Conservation (phyloP, 1,140 invertebrate genomes). For the Plectrocnemia conspersa region DNA sequence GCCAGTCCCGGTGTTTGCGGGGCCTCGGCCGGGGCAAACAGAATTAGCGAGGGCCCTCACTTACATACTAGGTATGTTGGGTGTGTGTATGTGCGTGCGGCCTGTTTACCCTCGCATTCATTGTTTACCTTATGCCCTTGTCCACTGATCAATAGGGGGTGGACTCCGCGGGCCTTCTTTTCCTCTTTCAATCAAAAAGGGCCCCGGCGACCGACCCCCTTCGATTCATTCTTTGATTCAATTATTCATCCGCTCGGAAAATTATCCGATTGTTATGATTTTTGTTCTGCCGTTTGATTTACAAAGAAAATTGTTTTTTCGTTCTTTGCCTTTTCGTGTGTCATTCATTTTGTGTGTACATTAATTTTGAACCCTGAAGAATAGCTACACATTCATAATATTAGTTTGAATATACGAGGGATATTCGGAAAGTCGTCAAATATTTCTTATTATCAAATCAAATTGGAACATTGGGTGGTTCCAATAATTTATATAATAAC, state of each 20-base stretch:
- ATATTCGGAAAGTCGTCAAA: too few relatives aligned
- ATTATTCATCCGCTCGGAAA: constrained; percentile 36
- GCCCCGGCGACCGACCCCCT: constrained; percentile 13
- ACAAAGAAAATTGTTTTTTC: constrained; percentile 1
- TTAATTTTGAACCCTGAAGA: too few relatives aligned
- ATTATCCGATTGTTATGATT: constrained; percentile 37
- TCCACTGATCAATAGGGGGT: constrained; percentile 33
- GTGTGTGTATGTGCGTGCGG: constrained; percentile 28
- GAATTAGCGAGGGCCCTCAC: constrained; percentile 31
- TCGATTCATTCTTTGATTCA: constrained; percentile 34
- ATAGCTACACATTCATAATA: too few relatives aligned
- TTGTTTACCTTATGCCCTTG: constrained; percentile 37
- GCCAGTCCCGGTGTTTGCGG: constrained; percentile 31
- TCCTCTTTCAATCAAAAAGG: constrained; percentile 30
- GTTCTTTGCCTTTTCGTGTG: constrained; percentile 1
- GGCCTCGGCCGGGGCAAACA: constrained; percentile 34
- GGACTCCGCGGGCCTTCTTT: constrained; percentile 12
- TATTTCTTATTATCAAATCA: too few relatives aligned
- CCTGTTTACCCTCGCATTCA: constrained; percentile 36
- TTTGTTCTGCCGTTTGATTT: constrained; percentile 33
- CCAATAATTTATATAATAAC: too few relatives aligned
- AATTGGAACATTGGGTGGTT: too few relatives aligned
- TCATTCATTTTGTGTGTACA: too few relatives aligned
- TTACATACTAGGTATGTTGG: too few relatives aligned
- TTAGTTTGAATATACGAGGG: too few relatives aligned